A percentile compares a stretch with the other conserved stretches of the same genome.
phyloP scores from a whole-genome alignment of 2,113 vertebrate species.

The Herpailurus yagouaroundi region DNA sequence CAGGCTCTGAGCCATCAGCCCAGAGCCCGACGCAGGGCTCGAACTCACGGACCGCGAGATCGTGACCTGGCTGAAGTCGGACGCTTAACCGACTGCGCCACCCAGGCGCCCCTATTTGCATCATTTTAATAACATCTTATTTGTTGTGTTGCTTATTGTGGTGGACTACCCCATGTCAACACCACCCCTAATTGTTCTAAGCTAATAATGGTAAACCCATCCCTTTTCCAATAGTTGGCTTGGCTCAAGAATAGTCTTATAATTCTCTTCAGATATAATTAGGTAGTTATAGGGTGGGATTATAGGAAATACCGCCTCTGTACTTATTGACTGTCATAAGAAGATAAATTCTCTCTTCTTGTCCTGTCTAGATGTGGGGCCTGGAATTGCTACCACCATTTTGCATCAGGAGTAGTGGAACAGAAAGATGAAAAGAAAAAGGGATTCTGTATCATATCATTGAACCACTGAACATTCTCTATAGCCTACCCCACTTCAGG shows the following conservation, averaged over 20 bases:
- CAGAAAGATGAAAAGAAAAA: neutral
- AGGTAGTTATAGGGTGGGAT: neutral
- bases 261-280: neutral
- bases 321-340: neutral
- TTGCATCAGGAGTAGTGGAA: neutral
- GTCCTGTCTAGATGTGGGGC: neutral
- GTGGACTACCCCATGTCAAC: neutral
- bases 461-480: neutral
- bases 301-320: neutral
- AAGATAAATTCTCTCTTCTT: neutral
- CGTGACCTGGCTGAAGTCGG: no score
- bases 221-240: neutral
- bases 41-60: no score
- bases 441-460: neutral
- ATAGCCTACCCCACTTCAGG: neutral
- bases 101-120: no score
- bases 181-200: neutral
- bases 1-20: no score
- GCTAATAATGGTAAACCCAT: neutral
- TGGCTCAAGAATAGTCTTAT: neutral
- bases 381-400: neutral
- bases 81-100: no score
- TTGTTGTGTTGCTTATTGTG: neutral
- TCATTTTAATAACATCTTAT: neutral
- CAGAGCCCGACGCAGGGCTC: no score